Base-by-base conservation (phyloP, 2,113 vertebrate species). In the Nerophis ophidion region DNA sequence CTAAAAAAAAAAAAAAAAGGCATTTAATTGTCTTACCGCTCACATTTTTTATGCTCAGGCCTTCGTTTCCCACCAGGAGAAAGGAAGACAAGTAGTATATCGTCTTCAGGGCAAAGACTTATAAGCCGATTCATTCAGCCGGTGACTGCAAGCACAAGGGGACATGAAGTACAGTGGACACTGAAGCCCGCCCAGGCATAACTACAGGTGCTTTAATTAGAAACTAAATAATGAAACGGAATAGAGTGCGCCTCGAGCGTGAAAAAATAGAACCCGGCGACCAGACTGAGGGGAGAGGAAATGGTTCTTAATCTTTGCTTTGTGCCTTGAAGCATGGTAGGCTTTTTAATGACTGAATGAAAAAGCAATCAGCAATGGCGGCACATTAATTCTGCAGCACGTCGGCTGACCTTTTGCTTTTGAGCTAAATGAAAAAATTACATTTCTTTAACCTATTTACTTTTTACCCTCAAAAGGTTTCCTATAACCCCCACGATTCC, bases 341-440 rank as follows among this genome's bases (percentile, higher is more conserved):
- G 71, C 12, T 56, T 86, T 86, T 90, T 87, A 89, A 89, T 89
- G 86, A 88, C 83, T 84, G 84, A 89, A 86, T 89, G 87, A 82
- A 88, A 86, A 85, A 44, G 80, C 85, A 91, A 87, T 91, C 88
- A 90, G 81, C 79, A 80, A 87, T 79, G 82, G 71, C 57, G 75
- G 59, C 79, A 75, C 84, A 84, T 83, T 88, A 86, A 88, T 81
- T 74, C 69, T 77, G 59, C 77, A 81, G 79, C 61, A 75, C 66
- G 63, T 68, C 65, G 65, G 66, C 60, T 89, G 86, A 88, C 86
- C 87, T 88, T 91, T 85, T 77, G 66, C 68, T 70, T 69, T 74
- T 72, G 75, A 82, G 83, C 17, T 63, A 64, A 60, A 61, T 71
- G 63, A 19, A 83, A 83, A 85, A 86, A 88, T 82, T 53, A 65